Base-by-base conservation (phyloP, 2,797 vertebrate genomes). In the Taenioides sp. region DNA sequence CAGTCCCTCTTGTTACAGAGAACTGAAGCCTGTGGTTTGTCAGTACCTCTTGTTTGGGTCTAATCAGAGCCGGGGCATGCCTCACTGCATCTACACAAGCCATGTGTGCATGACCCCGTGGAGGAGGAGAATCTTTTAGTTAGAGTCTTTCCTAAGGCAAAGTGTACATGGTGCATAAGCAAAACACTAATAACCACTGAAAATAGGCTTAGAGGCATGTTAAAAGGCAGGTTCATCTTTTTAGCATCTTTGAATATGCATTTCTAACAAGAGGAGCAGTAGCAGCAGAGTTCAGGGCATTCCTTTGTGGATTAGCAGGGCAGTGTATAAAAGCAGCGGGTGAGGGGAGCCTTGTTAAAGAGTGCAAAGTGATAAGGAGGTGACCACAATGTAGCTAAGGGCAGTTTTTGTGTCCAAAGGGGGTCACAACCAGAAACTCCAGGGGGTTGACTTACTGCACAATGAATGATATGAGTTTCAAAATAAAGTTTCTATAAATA, bases 231-330 rank as follows among this genome's bases (percentile, higher is more conserved):
- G 70, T 37, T 69, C n/a, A 59, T 71, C 40, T 77, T 75, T 70
- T 50, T 25, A 64, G 63, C 55, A 60, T 74, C 34, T 78, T 74
- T 73, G 63, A 34, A 66, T 67, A 64, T 54, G 68, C 79, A 81
- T 75, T 50, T 74, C 68, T 65, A 50, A 65, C 60, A 63, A 58
- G 37, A 58, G 66, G 54, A 72, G n/a, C n/a, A n/a, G n/a, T n/a
- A n/a, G n/a, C n/a, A n/a, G n/a, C n/a, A n/a, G n/a, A 83, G 73
- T 70, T 77, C 31, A 75, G 83, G 88, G 87, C 92, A 93, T 92
- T 93, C 93, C 92, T 81, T 62, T 87, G 89, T 83, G 89, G 91
- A 92, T 93, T 92, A 91, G 83, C 73, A 83, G 80, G 80, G 74
- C 85, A 81, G 77, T 12, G 72, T 83, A 91, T 86, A 84, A 90